Evolutionary conservation across 2,113 vertebrate species (phyloP), one percentile per base, ranked within the genome.

Genomic region (Narcine bancroftii): DNA sequence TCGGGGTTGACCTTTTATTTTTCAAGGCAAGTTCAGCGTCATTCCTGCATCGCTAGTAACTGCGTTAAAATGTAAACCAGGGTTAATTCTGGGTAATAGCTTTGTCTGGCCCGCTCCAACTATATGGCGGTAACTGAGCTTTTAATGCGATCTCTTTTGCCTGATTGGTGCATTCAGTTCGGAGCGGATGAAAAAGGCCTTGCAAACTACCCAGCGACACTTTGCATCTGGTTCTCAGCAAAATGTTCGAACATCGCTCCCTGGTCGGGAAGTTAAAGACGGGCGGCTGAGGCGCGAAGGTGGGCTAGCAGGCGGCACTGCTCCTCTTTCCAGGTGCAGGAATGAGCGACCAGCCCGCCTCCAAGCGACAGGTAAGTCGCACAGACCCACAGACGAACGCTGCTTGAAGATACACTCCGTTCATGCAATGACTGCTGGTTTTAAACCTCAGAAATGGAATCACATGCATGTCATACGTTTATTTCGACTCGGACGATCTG

Each of bases 311-410:
- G 47, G 9, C 33, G 9, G 81, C 33, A 36, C 50, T 36, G 6
- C 26, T 24, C 26, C 24, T 47, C 21, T 39, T 6, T 45, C 26
- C 63, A 91, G 89, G 65, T 71, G 42, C 3, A 26, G 33, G 63
- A 29, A 36, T 56, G 89, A 5, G 63, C 65, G 11, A 1, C 19
- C 9, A 71, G 89, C 24, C 89, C 89, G 63, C 89, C 89, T 91
- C 89, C 89, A 91, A 91, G 89, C 89, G 89, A 91, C 89, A 91
- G 63, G 89, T 91, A 91, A 69, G 36, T 24, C 11, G 63, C 39
- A 91, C 63, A 91, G 85, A 65, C 85, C 56, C n/a, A 11, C n/a
- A 5, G 29, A 50, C 53, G 24, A 69, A 21, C 66, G 66, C 66
- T 19, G 21, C 66, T 3, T 26, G 60, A 63, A 63, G 17, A 63